Evolutionary conservation across 2,113 vertebrate species (phyloP), one percentile per base, ranked within the genome.

Genomic region (Atractosteus spatula): DNA sequence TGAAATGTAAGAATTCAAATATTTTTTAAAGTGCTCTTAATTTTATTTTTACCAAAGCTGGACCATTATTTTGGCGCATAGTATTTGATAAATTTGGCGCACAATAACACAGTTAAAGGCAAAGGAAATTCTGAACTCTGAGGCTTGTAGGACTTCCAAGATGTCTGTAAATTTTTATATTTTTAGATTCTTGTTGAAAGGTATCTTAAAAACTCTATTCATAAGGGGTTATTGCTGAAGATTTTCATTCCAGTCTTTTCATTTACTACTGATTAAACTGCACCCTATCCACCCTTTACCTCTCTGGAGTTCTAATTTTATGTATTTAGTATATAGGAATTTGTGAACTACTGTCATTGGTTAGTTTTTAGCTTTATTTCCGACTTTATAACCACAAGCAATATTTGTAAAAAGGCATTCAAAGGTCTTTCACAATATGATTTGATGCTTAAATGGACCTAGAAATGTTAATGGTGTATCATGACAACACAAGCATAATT

Each of bases 401-500:
- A 7, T 51, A 10, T 51, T 51, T 51, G 47, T 51, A 51, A 51
- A 51, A 51, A 51, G 3, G 1, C 47, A 51, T 51, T 51, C 47
- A 51, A 1, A 51, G 10, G 10, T 51, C 62, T 8, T 77, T 47
- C 55, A 68, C 64, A 57, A 29, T 67, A n/a, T 29, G 41, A 63
- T 62, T 72, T 70, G 71, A 68, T 66, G 42, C 55, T 63, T 13
- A 65, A 70, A 76, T 54, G 45, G 11, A 70, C 71, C 73, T 74
- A 75, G 71, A 82, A 42, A 75, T 69, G 56, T 69, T 45, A 73
- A 54, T 51, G 64, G 11, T 13, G n/a, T 72, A 29, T 67, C 67
- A 71, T 47, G 71, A 43, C 10, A 73, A 69, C 41, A 70, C 69
- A 74, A 41, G 78, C 62, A 42, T 74, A 72, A 76, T 69, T 68